phyloP scores from a whole-genome alignment of 1,140 invertebrate species.

The Aphaenogaster rudis region DNA sequence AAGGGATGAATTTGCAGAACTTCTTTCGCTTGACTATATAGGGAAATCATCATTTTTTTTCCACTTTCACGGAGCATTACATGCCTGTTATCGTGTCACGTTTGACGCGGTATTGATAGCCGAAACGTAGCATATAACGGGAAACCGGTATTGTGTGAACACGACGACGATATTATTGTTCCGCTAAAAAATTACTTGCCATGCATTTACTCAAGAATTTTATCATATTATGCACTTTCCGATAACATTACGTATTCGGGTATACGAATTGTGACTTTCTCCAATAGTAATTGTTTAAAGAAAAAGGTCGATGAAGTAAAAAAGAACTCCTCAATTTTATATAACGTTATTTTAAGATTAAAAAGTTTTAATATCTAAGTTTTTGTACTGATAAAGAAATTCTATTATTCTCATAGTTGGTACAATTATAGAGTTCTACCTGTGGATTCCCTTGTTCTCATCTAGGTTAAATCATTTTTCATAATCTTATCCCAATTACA shows the following conservation, averaged over 20 bases:
- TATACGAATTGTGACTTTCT: neutral
- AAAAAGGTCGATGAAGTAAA: neutral
- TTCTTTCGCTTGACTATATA: slow-evolving; percentile 55
- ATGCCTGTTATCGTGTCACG: slow-evolving; percentile 40
- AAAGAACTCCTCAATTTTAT: neutral
- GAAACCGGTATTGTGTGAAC: slow-evolving; percentile 18
- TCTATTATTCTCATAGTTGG: no score
- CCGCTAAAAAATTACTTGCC: slow-evolving; percentile 15
- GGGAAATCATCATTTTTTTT: slow-evolving; percentile 63
- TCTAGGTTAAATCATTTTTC: neutral
- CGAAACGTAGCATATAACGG: neutral
- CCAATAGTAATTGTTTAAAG: neutral
- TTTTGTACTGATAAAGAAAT: neutral
- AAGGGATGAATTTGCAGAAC: slow-evolving; percentile 64
- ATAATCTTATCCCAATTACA: neutral
- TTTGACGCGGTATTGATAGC: slow-evolving; percentile 50
- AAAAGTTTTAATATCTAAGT: neutral
- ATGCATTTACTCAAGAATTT: slow-evolving; percentile 6
- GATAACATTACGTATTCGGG: neutral
- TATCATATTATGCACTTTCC: neutral
- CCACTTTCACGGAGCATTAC: slow-evolving; percentile 60
- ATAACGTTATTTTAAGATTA: neutral
- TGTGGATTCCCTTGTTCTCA: neutral
- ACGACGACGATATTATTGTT: neutral
- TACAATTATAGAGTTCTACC: neutral